Base-by-base conservation (phyloP, 2,797 vertebrate species). In the Columba guinea region DNA sequence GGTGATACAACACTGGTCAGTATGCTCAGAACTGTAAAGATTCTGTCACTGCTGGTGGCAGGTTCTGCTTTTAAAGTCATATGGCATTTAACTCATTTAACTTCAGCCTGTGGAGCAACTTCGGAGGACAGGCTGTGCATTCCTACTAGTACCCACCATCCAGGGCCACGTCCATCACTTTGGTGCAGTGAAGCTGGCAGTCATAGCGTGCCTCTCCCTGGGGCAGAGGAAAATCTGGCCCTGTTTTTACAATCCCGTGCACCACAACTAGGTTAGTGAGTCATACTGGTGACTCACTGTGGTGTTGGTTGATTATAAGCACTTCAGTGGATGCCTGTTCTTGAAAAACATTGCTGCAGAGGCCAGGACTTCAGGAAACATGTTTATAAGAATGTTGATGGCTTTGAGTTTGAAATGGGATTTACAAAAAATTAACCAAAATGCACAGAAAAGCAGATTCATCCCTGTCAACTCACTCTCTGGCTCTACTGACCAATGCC, bases 181-280 rank as follows among this genome's bases (percentile, higher is more conserved):
- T 16, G 12, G 44, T 46, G 30, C 5, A 64, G 52, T 26, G 63
- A 85, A 87, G 74, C 34, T 68, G 49, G 55, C 11, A 37, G 30
- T 34, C 46, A 68, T 52, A 80, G 15, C 18, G 34, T 59, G 32
- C 39, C 35, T 69, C 41, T 48, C 10, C 8, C 3, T 51, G 21
- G 55, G 37, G 59, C 87, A 87, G 30, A 84, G 55, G 46, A 67
- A 89, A 94, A 84, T 75, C 55, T 93, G 84, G 35, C 56, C 76
- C 55, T 5, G 0, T 49, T 94, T 93, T 83, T 75, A 90, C 46
- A 90, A 83, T 89, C 91, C 68, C 24, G 4, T 85, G 91, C 90
- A 34, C 60, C 15, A 60, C 34, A 96, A 89, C 15, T 96, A 87
- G 93, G 96, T 96, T 94, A 95, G 65, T 87, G 94, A 95, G 79